phyloP scores from a whole-genome alignment of 2,113 vertebrate species.

The Pedionomus torquatus region DNA sequence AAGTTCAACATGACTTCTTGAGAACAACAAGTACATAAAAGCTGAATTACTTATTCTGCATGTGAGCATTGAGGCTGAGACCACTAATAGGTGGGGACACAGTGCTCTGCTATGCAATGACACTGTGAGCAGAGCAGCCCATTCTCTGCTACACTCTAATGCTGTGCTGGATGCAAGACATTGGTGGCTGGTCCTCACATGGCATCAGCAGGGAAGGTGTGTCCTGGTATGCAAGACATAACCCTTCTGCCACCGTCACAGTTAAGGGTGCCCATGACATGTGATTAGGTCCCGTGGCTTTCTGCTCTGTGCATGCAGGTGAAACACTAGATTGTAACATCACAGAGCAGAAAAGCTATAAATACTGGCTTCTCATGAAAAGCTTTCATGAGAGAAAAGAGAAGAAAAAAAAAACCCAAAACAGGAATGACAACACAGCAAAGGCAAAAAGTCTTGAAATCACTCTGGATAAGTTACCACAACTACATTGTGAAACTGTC shows the following conservation, averaged over 20 bases:
- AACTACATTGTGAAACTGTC: background rate
- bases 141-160: background rate
- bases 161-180: background rate
- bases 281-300: background rate
- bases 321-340: background rate
- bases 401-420: background rate
- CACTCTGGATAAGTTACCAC: background rate
- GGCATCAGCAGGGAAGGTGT: background rate
- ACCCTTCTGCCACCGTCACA: background rate
- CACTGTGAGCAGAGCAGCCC: background rate
- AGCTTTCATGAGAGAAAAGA: background rate
- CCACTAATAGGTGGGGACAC: background rate
- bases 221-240: background rate
- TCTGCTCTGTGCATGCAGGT: background rate
- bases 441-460: background rate
- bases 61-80: background rate
- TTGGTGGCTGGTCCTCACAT: accelerated
- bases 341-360: background rate
- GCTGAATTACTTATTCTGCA: background rate
- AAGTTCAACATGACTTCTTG: background rate
- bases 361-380: background rate
- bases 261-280: background rate
- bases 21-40: background rate
- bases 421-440: background rate
- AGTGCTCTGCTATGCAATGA: accelerated